Evolutionary conservation across 2,797 vertebrate species (phyloP).

Genomic region (Scolopax bukidnonensis): DNA sequence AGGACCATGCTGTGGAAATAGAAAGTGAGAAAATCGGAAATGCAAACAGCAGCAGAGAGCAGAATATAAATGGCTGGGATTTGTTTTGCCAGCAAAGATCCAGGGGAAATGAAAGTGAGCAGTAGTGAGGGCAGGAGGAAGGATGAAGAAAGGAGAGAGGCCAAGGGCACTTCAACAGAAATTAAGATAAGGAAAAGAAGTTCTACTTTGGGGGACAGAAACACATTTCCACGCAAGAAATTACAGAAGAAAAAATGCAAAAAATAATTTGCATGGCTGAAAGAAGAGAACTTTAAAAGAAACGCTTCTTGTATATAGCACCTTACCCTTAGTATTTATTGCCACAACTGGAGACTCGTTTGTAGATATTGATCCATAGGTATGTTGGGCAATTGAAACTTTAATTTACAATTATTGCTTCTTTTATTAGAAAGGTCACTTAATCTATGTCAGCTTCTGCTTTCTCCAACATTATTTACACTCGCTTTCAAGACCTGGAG

Average conservation of each 20-base stretch:
- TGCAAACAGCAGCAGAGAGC: not conserved
- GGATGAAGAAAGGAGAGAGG: not conserved
- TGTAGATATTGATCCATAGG: conserved; percentile 28
- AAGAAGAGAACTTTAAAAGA: not conserved
- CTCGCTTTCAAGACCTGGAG: not conserved
- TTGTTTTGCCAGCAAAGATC: not conserved
- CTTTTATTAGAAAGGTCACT: conserved; percentile 38
- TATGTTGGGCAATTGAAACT: conserved; percentile 14
- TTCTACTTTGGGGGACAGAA: not conserved
- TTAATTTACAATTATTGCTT: conserved; percentile 41
- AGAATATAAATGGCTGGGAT: not conserved
- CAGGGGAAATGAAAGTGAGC: not conserved
- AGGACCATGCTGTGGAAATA: not conserved
- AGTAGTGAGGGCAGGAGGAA: not conserved
- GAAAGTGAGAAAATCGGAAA: conserved; percentile 3
- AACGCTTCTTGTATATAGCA: not conserved
- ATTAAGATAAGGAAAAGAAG: not conserved
- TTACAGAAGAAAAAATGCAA: not conserved
- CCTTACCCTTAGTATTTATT: not conserved
- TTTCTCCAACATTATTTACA: conserved; percentile 27
- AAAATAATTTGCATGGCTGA: not conserved
- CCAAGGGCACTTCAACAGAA: not conserved
- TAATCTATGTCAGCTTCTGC: conserved; percentile 12
- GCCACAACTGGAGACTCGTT: not conserved
- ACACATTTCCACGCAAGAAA: not conserved